Percentiles rank a stretch among this genome's conserved stretches.
Conservation (phyloP, 1,140 invertebrate species). For the Ruditapes philippinarum region DNA sequence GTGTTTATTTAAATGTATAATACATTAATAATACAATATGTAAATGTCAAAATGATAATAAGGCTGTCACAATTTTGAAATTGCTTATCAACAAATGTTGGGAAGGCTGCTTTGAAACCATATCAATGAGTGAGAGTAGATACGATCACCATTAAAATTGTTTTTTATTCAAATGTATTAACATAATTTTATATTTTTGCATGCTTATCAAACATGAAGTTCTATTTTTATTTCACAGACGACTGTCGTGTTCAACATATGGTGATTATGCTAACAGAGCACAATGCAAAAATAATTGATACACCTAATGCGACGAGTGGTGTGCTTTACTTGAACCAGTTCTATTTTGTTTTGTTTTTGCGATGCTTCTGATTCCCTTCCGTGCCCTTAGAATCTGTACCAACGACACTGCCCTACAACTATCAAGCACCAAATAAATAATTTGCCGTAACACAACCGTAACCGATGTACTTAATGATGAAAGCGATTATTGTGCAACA, state of each 20-base stretch:
- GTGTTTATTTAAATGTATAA: slow-evolving; percentile 21
- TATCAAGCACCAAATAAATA: slow-evolving; percentile 27
- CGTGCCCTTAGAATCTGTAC: background rate
- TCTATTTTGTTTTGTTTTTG: too few relatives aligned
- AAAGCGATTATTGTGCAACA: background rate
- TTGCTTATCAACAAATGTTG: slow-evolving; percentile 27
- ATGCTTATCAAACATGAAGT: slow-evolving; percentile 31
- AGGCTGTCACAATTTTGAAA: slow-evolving; percentile 17
- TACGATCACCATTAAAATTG: too few relatives aligned
- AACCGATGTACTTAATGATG: too few relatives aligned
- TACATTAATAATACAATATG: slow-evolving; percentile 27
- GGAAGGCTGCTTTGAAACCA: slow-evolving; percentile 10
- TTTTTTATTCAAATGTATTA: slow-evolving; percentile 32
- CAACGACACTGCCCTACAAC: background rate
- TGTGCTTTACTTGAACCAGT: slow-evolving; percentile 29
- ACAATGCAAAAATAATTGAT: too few relatives aligned
- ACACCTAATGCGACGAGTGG: slow-evolving; percentile 26
- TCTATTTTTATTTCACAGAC: slow-evolving; percentile 19
- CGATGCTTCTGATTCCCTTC: background rate
- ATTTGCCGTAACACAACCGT: slow-evolving; percentile 13
- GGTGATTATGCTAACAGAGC: too few relatives aligned
- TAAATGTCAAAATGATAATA: slow-evolving; percentile 24
- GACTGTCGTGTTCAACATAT: slow-evolving; percentile 24
- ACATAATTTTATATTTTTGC: slow-evolving; percentile 27
- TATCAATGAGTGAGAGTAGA: slow-evolving; percentile 29